phyloP scores from a whole-genome alignment of 2,797 vertebrate species.

The Gallirallus australis region DNA sequence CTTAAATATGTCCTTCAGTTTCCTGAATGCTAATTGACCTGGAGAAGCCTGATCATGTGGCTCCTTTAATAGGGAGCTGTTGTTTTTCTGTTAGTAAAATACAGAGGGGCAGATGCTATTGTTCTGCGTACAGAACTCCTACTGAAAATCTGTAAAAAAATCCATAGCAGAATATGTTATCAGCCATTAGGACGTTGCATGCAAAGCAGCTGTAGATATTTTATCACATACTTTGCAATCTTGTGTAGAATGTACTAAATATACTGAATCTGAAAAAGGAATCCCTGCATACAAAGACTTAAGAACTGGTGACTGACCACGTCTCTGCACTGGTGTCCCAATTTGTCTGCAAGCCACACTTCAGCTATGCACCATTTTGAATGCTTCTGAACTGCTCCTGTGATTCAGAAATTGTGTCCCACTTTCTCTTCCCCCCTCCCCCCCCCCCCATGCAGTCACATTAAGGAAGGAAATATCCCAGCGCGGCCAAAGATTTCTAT shows the following conservation, averaged over 20 bases:
- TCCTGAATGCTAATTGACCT: neutral
- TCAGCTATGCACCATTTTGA: slow-evolving; percentile 10
- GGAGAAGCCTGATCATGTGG: neutral
- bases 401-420: slow-evolving; percentile 28
- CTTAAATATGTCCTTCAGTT: neutral
- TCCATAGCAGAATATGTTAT: neutral
- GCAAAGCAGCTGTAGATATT: slow-evolving; percentile 29
- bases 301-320: slow-evolving; percentile 8
- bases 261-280: slow-evolving; percentile 15
- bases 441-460: neutral
- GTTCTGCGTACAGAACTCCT: neutral
- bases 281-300: neutral
- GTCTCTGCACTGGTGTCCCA: neutral
- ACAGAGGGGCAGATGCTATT: neutral
- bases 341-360: neutral
- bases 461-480: neutral
- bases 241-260: slow-evolving; percentile 12
- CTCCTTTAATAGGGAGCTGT: neutral
- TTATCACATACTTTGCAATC: neutral
- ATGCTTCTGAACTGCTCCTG: neutral
- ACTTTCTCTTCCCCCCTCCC: neutral
- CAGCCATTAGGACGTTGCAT: neutral
- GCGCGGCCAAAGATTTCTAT: neutral
- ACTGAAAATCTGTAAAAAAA: slow-evolving; percentile 33
- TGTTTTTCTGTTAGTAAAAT: slow-evolving; percentile 26